Evolutionary conservation across 1,140 invertebrate species (phyloP).

Genomic region (Caenorhabditis inopinata): DNA sequence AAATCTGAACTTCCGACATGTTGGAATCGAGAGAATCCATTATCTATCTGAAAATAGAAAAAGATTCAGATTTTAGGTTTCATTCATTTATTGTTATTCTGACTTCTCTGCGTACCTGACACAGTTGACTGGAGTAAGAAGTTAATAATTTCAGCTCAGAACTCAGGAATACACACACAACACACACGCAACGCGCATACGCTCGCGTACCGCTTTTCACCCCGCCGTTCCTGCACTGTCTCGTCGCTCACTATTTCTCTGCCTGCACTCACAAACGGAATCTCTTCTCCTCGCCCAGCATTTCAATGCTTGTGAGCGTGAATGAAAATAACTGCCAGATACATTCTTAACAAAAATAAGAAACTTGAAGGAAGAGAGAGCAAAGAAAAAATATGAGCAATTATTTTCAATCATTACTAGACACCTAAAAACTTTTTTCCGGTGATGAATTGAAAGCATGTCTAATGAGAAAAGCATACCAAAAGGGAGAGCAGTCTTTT

Average conservation of each 20-base stretch:
- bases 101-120: not conserved
- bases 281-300: not conserved
- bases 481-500: not conserved
- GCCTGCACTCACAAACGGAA: not conserved
- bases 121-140: not conserved
- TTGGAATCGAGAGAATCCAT: constrained; percentile 4
- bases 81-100: no score
- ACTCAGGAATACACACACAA: not conserved
- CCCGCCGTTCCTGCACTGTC: not conserved
- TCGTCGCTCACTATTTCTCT: constrained; percentile 19
- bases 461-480: not conserved
- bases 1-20: constrained; percentile 8
- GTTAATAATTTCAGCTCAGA: not conserved
- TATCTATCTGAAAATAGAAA: not conserved
- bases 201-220: not conserved
- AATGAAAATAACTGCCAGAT: not conserved
- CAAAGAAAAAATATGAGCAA: not conserved
- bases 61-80: not conserved
- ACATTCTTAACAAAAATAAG: not conserved
- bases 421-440: no score
- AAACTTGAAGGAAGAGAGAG: not conserved
- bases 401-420: no score
- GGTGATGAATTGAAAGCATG: not conserved
- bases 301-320: not conserved
- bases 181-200: constrained; percentile 9